Evolutionary conservation across 2,113 vertebrate genomes (phyloP), one percentile per base, ranked within the genome.

Genomic region (Apteryx mantelli): DNA sequence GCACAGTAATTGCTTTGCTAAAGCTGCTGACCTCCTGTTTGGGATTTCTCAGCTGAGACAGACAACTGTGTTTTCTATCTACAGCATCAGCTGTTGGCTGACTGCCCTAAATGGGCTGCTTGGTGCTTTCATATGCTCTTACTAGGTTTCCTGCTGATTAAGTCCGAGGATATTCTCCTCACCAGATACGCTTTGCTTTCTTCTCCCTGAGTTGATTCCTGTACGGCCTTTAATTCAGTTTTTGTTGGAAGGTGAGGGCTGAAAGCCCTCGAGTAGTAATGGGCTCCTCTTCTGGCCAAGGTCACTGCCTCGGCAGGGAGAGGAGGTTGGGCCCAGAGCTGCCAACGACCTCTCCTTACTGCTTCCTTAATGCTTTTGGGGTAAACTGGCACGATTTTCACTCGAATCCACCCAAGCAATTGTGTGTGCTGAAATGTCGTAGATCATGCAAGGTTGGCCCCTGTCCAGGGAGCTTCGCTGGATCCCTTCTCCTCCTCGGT

Each of bases 141-240:
- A 2, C 0, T 1, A 5, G 1, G 0, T 42, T 86, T 74, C 40
- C 50, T 77, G 30, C 55, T 82, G 12, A 1, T 40, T 19, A 19
- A 1, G 3, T 15, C 3, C 34, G 19, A 13, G 24, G 34, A 9
- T 55, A 3, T 56, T 48, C 56, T 56, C 56, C 48, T 61, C 52
- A 4, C 17, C 26, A 66, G 9, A 7, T 21, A 21, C 1, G 0
- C 20, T 63, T 63, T 25, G 1, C 24, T 88, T 61, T 24, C 34
- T 25, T 76, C 38, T 77, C 20, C 48, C 3, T 1, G 1, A 0
- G 0, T 22, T 0, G 1, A 48, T 64, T 88, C 56, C 38, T 60
- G 25, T 42, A 13, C 13, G 46, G 40, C 42, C 44, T 86, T 76
- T 8, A 36, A 11, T 80, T 83, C 22, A 14, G 17, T 21, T 63